Conservation (phyloP, 2,888 invertebrate species). For the Endotricha flammealis region DNA sequence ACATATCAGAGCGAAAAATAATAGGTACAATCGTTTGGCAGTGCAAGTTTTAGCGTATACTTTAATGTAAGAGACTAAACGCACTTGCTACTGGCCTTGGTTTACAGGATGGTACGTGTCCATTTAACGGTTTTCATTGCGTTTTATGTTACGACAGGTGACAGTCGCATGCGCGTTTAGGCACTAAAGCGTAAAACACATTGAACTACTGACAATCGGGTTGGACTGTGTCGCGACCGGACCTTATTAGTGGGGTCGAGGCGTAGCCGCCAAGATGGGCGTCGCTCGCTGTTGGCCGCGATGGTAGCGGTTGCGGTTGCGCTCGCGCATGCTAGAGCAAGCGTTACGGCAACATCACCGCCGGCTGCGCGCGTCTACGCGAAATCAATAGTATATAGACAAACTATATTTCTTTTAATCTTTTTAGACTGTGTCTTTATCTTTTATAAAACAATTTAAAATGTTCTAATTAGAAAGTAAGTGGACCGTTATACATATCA, state of each 20-base stretch:
- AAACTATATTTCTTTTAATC: no score
- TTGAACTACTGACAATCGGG: constrained; percentile 23
- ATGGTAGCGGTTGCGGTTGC: constrained; percentile 72
- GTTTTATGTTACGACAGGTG: no score
- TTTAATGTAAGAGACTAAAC: no score
- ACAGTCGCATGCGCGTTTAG: background rate
- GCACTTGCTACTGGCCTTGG: no score
- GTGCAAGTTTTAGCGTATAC: no score
- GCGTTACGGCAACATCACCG: constrained; percentile 57
- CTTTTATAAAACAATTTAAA: background rate
- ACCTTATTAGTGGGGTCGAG: constrained; percentile 95
- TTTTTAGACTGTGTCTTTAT: no score
- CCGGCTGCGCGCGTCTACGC: constrained; percentile 47
- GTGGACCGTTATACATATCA: no score
- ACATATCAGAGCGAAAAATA: no score
- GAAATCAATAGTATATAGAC: constrained; percentile 9
- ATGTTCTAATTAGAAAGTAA: no score
- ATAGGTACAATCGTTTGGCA: no score
- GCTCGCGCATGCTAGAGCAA: constrained; percentile 58
- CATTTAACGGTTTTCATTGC: no score
- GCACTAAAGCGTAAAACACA: background rate
- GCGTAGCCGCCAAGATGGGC: constrained; percentile 94
- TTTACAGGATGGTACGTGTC: no score
- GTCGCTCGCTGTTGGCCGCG: constrained; percentile 82
- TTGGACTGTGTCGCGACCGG: constrained; percentile 28